Evolutionary conservation across 2,888 invertebrate species (phyloP), one percentile per base, ranked within the genome.

Genomic region (Thelaira solivaga): DNA sequence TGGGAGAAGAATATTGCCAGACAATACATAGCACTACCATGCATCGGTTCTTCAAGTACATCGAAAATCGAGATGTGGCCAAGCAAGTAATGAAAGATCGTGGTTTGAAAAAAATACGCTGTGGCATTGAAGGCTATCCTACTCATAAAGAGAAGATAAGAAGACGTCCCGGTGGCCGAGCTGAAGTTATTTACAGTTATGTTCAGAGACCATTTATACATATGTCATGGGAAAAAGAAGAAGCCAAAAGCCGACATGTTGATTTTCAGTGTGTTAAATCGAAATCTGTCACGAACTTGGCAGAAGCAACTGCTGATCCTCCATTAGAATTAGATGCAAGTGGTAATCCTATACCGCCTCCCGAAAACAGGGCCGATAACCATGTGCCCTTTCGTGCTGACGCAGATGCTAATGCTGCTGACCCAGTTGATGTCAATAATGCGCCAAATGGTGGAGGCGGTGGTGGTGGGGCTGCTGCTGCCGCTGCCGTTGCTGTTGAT

Each of bases 111-210:
- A 99, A 99, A 88, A 99, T 99, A 81, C 94, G 99, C 2, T 92
- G 99, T 20, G 99, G 99, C 5, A 99, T 99, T 77, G 99, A 99
- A 90, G 99, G 98, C 0, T 99, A 99, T 89, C 99, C 99, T 2
- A 99, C 99, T 0, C 97, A 99, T 90, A 99, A 99, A 87, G 99
- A 99, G 88, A 99, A 99, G 88, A 94, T 99, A 1, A 97, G 97
- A 89, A 95, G 96, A 85, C 91, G 99, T 18, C 96, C 98, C 0
- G 98, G 98, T 1, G 97, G 97, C 0, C 91, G 98, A 3, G 95
- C 98, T 0, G 99, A 99, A 90, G 97, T 89, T 2, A 98, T 99
- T 81, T 99, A 99, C 90, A 99, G 99, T 90, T 99, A 99, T 89
- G 99, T 99, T 0, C 99, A 99, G 88, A 91, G 99, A 0, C 99